Conservation (phyloP, 2,113 vertebrate species). For the Pyrgilauda ruficollis region DNA sequence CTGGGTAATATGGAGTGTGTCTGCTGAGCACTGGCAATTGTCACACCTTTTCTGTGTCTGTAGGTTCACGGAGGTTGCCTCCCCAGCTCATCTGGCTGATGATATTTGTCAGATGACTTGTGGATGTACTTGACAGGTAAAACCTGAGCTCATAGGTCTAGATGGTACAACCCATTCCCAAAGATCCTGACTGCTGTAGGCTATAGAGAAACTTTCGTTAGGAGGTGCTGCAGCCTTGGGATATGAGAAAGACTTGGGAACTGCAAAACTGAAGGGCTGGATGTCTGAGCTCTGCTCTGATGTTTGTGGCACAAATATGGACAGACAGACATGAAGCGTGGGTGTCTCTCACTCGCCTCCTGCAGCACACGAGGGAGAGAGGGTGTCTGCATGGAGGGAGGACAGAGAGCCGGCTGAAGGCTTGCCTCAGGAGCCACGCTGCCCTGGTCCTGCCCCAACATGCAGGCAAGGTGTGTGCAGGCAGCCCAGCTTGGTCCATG, state of each 20-base stretch:
- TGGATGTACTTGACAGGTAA: neutral
- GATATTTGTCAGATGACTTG: neutral
- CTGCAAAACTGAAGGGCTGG: neutral
- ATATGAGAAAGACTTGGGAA: neutral
- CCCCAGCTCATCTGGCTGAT: neutral
- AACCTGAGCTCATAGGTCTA: neutral
- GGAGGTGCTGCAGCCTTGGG: neutral
- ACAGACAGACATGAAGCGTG: rapidly evolving
- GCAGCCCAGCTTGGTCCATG: rapidly evolving
- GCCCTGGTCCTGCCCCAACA: neutral
- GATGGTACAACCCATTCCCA: neutral
- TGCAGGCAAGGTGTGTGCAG: neutral
- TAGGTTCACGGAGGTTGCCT: neutral
- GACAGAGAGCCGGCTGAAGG: neutral
- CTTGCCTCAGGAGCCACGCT: neutral
- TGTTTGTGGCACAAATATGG: neutral
- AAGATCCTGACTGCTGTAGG: neutral
- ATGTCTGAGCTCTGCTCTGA: neutral
- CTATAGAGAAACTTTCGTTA: neutral
- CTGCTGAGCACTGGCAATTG: neutral
- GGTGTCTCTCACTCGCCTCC: neutral
- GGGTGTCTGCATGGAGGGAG: rapidly evolving
- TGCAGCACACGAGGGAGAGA: neutral
- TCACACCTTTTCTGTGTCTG: neutral
- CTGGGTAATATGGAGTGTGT: neutral